Conservation (phyloP, 2,888 invertebrate species). For the Tryphoninae sp. region DNA sequence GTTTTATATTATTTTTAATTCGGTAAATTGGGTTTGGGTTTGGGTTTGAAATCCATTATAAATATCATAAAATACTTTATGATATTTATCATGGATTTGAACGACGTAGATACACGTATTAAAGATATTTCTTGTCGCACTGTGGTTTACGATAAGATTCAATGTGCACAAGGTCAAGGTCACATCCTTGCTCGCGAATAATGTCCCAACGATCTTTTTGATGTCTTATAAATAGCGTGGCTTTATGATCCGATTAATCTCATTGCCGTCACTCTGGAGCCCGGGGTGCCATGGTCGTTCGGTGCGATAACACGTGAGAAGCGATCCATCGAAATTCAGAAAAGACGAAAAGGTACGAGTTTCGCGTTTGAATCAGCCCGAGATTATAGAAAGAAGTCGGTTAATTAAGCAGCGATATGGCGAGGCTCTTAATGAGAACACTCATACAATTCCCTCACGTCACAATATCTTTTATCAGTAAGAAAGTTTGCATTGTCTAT, state of each 20-base stretch:
- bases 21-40: too few species aligned
- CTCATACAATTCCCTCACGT: background rate
- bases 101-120: background rate
- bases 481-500: background rate
- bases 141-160: background rate
- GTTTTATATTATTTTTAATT: too few species aligned
- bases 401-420: background rate
- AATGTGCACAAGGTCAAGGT: background rate
- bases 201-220: conserved; percentile 4
- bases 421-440: background rate
- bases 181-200: background rate
- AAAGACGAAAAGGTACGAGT: background rate
- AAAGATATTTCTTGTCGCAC: background rate
- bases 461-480: background rate
- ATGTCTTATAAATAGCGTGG: conserved; percentile 51
- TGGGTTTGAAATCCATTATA: too few species aligned
- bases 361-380: background rate
- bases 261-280: conserved; percentile 38
- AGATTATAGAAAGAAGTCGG: background rate
- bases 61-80: too few species aligned
- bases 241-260: conserved; percentile 64
- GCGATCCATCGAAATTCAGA: background rate
- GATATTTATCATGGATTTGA: background rate
- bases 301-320: background rate
- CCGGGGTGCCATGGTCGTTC: background rate